These are phyloP conservation scores for Eonycteris spelaea DNA, from an alignment of 2,113 vertebrate genomes.

Conservation along the genomic window DNA sequence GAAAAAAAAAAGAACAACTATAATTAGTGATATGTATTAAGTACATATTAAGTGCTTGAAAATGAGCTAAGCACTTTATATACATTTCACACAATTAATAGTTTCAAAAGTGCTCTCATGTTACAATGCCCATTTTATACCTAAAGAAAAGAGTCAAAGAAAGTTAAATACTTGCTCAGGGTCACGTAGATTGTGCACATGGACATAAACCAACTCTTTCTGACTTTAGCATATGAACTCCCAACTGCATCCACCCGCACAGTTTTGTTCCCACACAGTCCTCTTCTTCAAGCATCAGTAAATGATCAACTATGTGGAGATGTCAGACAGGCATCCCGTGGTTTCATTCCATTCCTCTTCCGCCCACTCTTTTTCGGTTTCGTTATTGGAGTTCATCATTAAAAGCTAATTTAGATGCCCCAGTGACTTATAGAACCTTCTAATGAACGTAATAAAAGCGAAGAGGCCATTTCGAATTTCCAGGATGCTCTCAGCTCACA, in stretches of 20 bases:
- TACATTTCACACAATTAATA: background rate
- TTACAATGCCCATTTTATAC: background rate
- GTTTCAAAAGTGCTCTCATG: background rate
- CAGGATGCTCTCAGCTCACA: background rate
- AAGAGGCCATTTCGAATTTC: constrained; percentile 13
- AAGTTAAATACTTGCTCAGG: background rate
- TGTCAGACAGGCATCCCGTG: background rate
- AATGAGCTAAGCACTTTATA: background rate
- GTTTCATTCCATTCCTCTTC: constrained; percentile 5
- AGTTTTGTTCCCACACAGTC: background rate
- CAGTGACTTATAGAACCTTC: constrained; percentile 57
- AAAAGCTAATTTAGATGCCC: constrained; percentile 44
- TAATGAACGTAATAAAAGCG: constrained; percentile 60
- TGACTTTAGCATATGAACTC: background rate
- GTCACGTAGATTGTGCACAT: background rate
- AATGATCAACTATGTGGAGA: constrained; percentile 19
- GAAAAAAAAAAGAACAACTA: background rate
- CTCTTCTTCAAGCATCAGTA: background rate
- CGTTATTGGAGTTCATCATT: constrained; percentile 46
- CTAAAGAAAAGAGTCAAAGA: background rate
- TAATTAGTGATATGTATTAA: background rate
- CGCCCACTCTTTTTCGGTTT: constrained; percentile 30
- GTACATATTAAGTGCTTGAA: background rate
- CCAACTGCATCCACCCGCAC: background rate
- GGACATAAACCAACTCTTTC: background rate